These are phyloP conservation scores for Hemitrygon akajei DNA, from an alignment of 2,797 vertebrate species.

Conservation along the genomic window DNA sequence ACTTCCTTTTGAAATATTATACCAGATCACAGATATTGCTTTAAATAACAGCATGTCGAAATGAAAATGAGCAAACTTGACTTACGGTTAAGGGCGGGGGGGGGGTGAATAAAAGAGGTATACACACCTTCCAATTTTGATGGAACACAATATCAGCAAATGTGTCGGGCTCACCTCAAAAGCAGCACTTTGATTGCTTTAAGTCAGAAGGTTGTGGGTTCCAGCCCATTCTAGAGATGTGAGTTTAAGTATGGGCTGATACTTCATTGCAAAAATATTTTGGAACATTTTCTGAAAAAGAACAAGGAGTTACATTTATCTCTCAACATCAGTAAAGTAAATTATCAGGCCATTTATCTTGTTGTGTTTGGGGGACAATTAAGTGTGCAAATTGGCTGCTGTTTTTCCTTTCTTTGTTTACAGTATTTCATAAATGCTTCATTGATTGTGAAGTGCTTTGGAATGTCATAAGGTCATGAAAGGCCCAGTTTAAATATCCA, in stretches of 20 bases:
- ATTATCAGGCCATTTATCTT: neutral
- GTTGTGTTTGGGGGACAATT: neutral
- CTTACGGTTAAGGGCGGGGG: neutral
- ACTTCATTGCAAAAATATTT: neutral
- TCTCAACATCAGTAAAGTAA: neutral
- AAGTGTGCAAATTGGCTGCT: neutral
- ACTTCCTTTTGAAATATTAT: neutral
- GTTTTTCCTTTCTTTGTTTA: neutral
- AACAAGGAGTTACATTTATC: neutral
- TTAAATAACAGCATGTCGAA: neutral
- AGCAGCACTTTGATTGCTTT: neutral
- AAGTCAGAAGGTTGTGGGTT: neutral
- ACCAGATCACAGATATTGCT: neutral
- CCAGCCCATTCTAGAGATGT: neutral
- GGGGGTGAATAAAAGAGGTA: too few species aligned
- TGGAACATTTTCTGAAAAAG: neutral
- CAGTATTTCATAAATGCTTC: neutral
- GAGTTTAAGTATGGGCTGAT: neutral
- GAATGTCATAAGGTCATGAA: neutral
- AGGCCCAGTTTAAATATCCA: neutral
- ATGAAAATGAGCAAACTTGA: neutral
- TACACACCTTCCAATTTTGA: neutral
- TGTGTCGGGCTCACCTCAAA: neutral
- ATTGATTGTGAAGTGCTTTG: constrained; percentile 1
- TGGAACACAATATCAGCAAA: neutral